Evolutionary conservation across 2,797 vertebrate genomes (phyloP).

Genomic region (Sebastes alutus): DNA sequence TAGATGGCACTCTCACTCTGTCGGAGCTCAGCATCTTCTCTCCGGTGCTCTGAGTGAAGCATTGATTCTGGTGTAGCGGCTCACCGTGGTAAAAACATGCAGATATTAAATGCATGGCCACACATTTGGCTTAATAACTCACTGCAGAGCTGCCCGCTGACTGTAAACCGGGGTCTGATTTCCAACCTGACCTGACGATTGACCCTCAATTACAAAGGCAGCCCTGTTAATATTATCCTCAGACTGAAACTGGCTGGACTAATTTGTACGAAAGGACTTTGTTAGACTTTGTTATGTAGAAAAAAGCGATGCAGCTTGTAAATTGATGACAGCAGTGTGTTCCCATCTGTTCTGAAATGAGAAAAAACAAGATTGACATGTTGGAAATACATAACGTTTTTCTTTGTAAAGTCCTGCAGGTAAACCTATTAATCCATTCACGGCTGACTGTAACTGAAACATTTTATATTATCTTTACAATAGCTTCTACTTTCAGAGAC

Average conservation of each 20-base stretch:
- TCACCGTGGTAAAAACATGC: constrained; percentile 18
- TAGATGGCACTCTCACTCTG: constrained; percentile 76
- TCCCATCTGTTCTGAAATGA: constrained; percentile 28
- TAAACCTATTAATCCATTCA: constrained; percentile 54
- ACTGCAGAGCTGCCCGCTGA: constrained; percentile 29
- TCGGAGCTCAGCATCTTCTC: not conserved
- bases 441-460: constrained; percentile 32
- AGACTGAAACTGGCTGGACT: constrained; percentile 40
- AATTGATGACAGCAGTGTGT: not conserved
- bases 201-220: constrained; percentile 58
- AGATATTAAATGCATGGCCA: constrained; percentile 60
- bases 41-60: not conserved
- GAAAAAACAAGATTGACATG: constrained; percentile 45
- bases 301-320: constrained; percentile 52
- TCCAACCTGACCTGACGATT: constrained; percentile 52
- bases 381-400: constrained; percentile 16
- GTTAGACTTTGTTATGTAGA: constrained; percentile 49
- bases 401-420: constrained; percentile 35
- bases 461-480: constrained; percentile 63
- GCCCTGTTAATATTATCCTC: constrained; percentile 41
- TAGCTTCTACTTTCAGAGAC: constrained; percentile 51
- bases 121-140: constrained; percentile 49
- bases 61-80: not conserved
- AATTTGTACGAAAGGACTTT: constrained; percentile 40
- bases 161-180: constrained; percentile 48